Conservation (phyloP, 1,140 invertebrate species). For the Coptotermes formosanus region DNA sequence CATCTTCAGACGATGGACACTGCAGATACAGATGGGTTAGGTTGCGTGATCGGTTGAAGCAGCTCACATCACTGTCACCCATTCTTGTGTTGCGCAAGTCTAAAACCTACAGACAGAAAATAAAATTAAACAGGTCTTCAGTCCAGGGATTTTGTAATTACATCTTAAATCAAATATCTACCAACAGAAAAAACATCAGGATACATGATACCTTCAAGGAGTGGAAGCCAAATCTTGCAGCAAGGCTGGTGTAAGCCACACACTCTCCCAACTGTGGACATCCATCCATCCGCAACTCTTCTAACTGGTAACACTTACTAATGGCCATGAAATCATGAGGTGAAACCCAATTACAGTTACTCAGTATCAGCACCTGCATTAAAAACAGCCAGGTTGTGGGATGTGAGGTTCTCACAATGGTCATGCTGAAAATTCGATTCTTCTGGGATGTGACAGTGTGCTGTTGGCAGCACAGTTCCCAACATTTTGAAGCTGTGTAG, state of each 20-base stretch:
- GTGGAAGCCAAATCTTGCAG: slow-evolving; percentile 68
- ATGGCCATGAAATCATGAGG: slow-evolving; percentile 66
- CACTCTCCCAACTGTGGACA: slow-evolving; percentile 65
- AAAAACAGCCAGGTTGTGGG: background rate
- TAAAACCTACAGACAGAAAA: background rate
- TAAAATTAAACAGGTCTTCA: too few species aligned
- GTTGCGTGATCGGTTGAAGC: background rate
- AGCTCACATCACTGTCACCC: slow-evolving; percentile 15
- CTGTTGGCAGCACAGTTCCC: too few species aligned
- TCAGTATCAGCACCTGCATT: slow-evolving; percentile 61
- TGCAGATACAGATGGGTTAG: slow-evolving; percentile 22
- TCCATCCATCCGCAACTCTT: slow-evolving; percentile 58
- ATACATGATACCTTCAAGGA: slow-evolving; percentile 48
- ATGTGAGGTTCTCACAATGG: too few species aligned
- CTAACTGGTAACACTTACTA: slow-evolving; percentile 63
- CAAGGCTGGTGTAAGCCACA: slow-evolving; percentile 70
- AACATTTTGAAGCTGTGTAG: too few species aligned
- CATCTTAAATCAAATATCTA: background rate
- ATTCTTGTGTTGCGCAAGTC: slow-evolving; percentile 21
- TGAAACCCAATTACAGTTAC: slow-evolving; percentile 67
- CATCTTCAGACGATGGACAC: background rate
- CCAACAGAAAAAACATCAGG: background rate
- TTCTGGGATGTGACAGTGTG: too few species aligned
- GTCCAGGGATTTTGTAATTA: too few species aligned
- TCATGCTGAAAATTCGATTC: too few species aligned